Conservation (phyloP, 2,888 invertebrate species). For the Tetranychus piercei region DNA sequence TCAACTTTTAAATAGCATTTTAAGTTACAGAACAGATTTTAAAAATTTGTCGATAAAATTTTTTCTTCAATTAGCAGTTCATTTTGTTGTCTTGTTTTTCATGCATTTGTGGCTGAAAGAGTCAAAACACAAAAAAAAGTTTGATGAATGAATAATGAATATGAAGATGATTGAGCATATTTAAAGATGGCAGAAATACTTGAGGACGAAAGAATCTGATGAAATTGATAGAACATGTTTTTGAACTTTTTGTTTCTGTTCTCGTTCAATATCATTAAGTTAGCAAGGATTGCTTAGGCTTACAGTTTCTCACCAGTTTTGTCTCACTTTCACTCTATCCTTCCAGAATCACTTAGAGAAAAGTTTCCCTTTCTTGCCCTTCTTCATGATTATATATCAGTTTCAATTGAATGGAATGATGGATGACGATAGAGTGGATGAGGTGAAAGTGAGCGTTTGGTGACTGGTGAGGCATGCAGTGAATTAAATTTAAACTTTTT, state of each 20-base stretch:
- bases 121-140: too few species aligned
- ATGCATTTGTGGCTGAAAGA: too few species aligned
- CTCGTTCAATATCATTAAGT: not conserved
- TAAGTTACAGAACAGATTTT: too few species aligned
- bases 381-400: slow-evolving; percentile 15
- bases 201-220: too few species aligned
- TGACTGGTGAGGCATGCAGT: slow-evolving; percentile 10
- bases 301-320: not conserved
- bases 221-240: not conserved
- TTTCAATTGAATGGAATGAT: slow-evolving; percentile 16
- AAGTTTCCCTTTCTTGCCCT: not conserved
- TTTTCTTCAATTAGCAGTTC: too few species aligned
- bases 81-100: too few species aligned
- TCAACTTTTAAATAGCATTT: too few species aligned
- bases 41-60: too few species aligned
- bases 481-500: slow-evolving; percentile 12
- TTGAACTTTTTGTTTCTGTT: not conserved
- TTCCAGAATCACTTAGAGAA: not conserved
- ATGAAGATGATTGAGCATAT: too few species aligned
- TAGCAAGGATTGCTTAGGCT: not conserved
- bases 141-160: too few species aligned
- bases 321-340: not conserved
- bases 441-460: slow-evolving; percentile 4
- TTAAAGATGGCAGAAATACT: too few species aligned
- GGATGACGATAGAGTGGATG: slow-evolving; percentile 7